Conservation (phyloP, 1,140 invertebrate genomes). For the Nixonia krombeini region DNA sequence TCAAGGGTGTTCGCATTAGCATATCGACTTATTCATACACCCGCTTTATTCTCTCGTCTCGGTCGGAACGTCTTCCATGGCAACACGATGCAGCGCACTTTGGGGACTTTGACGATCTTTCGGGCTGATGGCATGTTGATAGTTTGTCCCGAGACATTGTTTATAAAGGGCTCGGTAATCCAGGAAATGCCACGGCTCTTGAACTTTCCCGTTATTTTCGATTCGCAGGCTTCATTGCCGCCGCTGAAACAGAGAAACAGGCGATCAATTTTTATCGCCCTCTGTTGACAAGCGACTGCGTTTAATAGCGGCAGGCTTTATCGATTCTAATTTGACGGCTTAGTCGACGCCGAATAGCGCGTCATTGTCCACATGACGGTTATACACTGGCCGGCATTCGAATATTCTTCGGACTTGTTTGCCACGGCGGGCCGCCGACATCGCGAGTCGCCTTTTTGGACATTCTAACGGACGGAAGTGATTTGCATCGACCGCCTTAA, state of each 20-base stretch:
- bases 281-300: no score
- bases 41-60: constrained; percentile 42
- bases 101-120: constrained; percentile 21
- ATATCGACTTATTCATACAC: constrained; percentile 66
- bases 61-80: constrained; percentile 26
- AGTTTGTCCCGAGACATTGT: constrained; percentile 8
- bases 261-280: no score
- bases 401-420: no score
- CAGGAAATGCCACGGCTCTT: constrained; percentile 1
- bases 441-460: no score
- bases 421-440: no score
- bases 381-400: no score
- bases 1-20: constrained; percentile 60
- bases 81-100: constrained; percentile 23
- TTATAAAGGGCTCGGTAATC: constrained; percentile 11
- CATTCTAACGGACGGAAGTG: no score
- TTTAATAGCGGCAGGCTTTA: no score
- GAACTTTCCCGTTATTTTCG: background rate
- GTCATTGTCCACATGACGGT: no score
- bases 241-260: background rate
- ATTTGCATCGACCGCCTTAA: no score
- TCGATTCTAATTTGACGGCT: no score
- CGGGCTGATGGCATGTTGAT: constrained; percentile 14
- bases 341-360: no score
- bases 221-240: background rate